Evolutionary conservation across 2,797 vertebrate species (phyloP).

Genomic region (Lophotriccus pileatus): DNA sequence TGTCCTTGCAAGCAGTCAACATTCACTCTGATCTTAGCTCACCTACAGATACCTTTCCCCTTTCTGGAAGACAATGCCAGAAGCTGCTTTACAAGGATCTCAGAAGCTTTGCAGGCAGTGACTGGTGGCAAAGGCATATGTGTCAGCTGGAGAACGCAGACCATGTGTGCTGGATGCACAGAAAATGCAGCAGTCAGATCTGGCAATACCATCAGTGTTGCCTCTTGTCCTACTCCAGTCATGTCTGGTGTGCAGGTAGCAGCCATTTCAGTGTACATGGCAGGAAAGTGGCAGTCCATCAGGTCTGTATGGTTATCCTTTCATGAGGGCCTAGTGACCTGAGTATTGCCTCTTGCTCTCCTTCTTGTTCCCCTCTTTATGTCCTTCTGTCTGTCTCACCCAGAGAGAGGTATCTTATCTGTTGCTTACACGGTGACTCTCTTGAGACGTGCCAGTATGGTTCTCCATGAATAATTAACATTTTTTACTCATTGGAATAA

Average conservation of each 20-base stretch:
- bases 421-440: background rate
- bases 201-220: background rate
- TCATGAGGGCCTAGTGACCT: background rate
- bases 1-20: background rate
- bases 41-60: background rate
- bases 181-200: background rate
- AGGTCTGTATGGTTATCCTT: background rate
- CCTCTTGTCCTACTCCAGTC: accelerated
- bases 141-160: background rate
- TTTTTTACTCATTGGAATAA: background rate
- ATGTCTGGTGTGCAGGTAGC: too few species aligned
- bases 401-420: accelerated
- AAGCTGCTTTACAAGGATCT: background rate
- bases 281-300: background rate
- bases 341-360: background rate
- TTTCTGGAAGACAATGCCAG: background rate
- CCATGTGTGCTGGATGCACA: background rate
- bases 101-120: background rate
- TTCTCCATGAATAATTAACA: background rate
- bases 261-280: background rate
- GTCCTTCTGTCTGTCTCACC: background rate
- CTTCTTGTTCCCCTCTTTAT: background rate
- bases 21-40: background rate
- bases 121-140: background rate
- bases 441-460: background rate